Evolutionary conservation across 2,797 vertebrate genomes (phyloP).

Genomic region (Enteromius thamalakanensis): DNA sequence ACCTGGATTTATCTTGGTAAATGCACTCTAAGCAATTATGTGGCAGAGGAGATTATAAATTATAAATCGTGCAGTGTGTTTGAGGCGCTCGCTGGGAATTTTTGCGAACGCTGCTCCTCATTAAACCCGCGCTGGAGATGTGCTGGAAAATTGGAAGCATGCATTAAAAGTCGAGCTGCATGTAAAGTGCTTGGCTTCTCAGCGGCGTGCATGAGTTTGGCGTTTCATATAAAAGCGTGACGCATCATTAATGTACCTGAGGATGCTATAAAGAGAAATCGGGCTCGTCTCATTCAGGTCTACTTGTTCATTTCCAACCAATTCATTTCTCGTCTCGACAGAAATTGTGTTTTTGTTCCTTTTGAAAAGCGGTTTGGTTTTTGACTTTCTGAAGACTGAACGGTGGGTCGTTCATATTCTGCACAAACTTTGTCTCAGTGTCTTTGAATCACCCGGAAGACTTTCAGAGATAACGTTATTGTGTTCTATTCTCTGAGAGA

Average conservation of each 20-base stretch:
- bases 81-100: background rate
- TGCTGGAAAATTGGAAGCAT: background rate
- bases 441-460: background rate
- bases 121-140: constrained; percentile 13
- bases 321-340: background rate
- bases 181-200: background rate
- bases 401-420: background rate
- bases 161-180: background rate
- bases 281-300: background rate
- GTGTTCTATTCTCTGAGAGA: background rate
- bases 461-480: background rate
- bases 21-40: constrained; percentile 12
- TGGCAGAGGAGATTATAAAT: constrained; percentile 37
- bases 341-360: background rate
- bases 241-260: background rate
- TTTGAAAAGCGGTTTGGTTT: background rate
- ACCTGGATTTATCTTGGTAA: constrained; percentile 38
- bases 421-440: background rate
- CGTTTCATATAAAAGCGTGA: background rate
- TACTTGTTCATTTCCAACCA: background rate
- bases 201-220: background rate
- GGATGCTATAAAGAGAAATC: background rate
- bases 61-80: constrained; percentile 29
- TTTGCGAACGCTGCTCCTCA: background rate
- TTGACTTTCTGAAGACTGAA: background rate